phyloP scores from a whole-genome alignment of 2,113 vertebrate species.

The Toxostoma redivivum region DNA sequence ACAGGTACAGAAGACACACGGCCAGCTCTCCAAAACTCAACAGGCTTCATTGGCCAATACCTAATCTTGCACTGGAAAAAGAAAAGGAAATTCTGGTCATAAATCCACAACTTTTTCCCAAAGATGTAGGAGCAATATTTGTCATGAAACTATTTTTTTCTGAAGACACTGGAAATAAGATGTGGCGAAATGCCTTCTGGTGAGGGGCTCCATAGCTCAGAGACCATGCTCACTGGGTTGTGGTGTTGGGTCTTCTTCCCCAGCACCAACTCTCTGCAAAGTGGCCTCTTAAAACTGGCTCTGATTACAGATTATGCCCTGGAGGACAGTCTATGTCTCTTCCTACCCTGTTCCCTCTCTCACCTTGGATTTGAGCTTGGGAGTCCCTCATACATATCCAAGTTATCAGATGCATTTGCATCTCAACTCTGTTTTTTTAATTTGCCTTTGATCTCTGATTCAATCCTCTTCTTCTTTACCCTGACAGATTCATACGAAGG shows the following conservation, averaged over 20 bases:
- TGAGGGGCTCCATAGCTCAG: background rate
- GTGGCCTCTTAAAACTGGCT: background rate
- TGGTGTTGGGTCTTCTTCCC: background rate
- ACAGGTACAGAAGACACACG: rapidly evolving
- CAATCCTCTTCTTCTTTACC: background rate
- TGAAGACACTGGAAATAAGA: background rate
- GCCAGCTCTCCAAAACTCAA: background rate
- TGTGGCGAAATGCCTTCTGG: background rate
- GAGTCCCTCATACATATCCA: background rate
- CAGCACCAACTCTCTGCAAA: background rate
- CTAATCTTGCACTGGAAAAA: background rate
- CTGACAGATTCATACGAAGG: background rate
- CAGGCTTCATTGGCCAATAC: background rate
- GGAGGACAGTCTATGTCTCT: background rate
- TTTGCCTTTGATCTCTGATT: background rate
- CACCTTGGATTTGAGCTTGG: background rate
- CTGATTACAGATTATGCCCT: background rate
- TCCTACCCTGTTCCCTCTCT: background rate
- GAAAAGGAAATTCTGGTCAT: background rate
- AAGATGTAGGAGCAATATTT: background rate
- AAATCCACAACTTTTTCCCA: rapidly evolving
- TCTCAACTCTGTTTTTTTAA: background rate
- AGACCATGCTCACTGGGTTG: rapidly evolving
- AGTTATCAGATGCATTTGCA: background rate
- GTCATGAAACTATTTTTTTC: background rate